These are phyloP conservation scores for Phortica magna DNA, from an alignment of 2,888 invertebrate species.

Conservation along the genomic window DNA sequence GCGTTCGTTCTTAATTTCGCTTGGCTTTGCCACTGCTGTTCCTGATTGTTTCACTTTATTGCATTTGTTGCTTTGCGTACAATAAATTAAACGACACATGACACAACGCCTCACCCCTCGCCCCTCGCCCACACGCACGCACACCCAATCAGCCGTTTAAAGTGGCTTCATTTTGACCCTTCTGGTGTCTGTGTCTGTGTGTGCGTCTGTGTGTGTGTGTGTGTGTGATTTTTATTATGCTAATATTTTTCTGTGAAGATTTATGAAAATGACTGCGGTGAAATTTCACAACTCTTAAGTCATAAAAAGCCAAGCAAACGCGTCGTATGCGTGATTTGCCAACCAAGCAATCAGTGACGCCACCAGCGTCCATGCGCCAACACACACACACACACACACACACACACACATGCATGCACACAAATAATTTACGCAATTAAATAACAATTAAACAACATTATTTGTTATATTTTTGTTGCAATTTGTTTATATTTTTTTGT, in stretches of 20 bases:
- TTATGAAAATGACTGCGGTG: slow-evolving; percentile 70
- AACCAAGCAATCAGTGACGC: not conserved
- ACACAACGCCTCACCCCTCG: slow-evolving; percentile 62
- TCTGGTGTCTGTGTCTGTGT: slow-evolving; percentile 51
- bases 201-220: slow-evolving; percentile 39
- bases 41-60: slow-evolving; percentile 44
- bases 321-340: not conserved
- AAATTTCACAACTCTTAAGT: slow-evolving; percentile 18
- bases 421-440: slow-evolving; percentile 14
- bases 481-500: not conserved
- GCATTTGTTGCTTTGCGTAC: slow-evolving; percentile 48
- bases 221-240: slow-evolving; percentile 67
- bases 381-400: not conserved
- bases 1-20: not conserved
- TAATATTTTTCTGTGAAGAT: slow-evolving; percentile 68
- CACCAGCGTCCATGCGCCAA: too few species aligned
- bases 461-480: not conserved
- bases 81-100: slow-evolving; percentile 54
- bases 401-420: not conserved
- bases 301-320: not conserved
- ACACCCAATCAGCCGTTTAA: too few species aligned
- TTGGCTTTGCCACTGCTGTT: slow-evolving; percentile 24
- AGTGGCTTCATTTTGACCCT: slow-evolving; percentile 60
- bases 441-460: slow-evolving; percentile 12
- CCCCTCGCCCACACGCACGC: not conserved